Evolutionary conservation across 37 sponge, comb jelly and placozoan genomes (phyloP).

Genomic region (Crambe crambe): DNA sequence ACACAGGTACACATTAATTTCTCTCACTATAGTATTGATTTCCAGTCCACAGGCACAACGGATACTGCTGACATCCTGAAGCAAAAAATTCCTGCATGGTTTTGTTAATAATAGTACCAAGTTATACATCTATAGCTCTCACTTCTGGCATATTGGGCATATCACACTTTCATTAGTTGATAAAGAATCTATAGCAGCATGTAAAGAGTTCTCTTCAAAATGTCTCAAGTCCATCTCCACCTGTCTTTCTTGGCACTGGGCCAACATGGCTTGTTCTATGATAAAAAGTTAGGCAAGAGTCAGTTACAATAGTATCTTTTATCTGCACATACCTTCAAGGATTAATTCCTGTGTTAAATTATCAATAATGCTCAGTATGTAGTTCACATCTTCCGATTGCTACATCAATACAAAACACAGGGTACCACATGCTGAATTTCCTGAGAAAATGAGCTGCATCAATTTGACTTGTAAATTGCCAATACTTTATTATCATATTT

Average conservation of each 20-base stretch:
- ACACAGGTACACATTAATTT: too few relatives aligned
- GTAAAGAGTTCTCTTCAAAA: conserved; percentile 40
- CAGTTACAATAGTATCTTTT: background rate
- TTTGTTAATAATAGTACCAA: too few relatives aligned
- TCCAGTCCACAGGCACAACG: conserved; percentile 77
- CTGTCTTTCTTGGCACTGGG: conserved; percentile 47
- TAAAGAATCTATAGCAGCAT: conserved; percentile 60
- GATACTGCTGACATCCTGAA: conserved; percentile 58
- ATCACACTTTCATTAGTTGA: conserved; percentile 43
- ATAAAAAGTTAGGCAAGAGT: background rate
- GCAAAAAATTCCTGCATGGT: conserved; percentile 37
- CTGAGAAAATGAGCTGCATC: too few relatives aligned
- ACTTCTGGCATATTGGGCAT: conserved; percentile 83
- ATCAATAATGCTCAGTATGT: conserved; percentile 59
- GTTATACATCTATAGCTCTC: conserved; percentile 1
- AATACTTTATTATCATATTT: too few relatives aligned
- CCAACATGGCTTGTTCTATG: conserved; percentile 53
- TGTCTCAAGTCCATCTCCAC: background rate
- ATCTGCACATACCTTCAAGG: conserved; percentile 42
- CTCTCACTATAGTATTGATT: conserved; percentile 72
- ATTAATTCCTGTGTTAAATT: conserved; percentile 71
- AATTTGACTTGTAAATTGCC: too few relatives aligned
- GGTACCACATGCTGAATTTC: background rate
- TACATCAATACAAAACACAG: background rate
- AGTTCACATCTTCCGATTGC: conserved; percentile 31